A percentile compares a stretch with the other conserved stretches of the same genome.
Evolutionary conservation across 1,140 invertebrate genomes (phyloP).

Genomic region (Zaprionus tsacasi): DNA sequence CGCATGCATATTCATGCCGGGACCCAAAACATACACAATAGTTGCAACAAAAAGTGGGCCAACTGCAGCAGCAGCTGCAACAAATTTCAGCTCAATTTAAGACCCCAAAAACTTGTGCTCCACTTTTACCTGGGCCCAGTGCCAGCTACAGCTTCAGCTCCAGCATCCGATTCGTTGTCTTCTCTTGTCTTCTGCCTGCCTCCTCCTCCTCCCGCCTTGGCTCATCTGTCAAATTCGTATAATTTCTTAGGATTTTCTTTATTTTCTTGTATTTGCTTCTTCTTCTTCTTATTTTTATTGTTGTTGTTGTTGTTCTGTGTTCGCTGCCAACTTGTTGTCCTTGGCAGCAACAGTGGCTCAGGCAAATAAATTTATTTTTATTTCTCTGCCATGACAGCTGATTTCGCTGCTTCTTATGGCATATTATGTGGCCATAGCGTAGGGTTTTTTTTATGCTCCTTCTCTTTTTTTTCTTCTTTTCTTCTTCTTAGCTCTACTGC

Average conservation of each 20-base stretch:
- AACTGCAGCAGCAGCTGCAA: slow-evolving; percentile 54
- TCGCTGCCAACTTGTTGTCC: slow-evolving; percentile 68
- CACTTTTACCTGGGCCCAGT: slow-evolving; percentile 45
- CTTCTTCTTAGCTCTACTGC: neutral
- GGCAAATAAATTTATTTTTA: slow-evolving; percentile 80
- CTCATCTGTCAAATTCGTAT: slow-evolving; percentile 79
- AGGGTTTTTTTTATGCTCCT: slow-evolving; percentile 42
- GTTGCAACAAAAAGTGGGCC: slow-evolving; percentile 50
- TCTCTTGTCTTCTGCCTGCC: neutral
- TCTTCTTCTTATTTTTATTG: slow-evolving; percentile 8
- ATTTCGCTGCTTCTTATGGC: slow-evolving; percentile 50
- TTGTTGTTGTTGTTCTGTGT: slow-evolving; percentile 23
- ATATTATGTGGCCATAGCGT: slow-evolving; percentile 28
- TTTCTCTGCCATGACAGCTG: slow-evolving; percentile 74
- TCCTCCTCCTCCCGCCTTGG: slow-evolving; percentile 17
- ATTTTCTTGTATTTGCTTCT: slow-evolving; percentile 4
- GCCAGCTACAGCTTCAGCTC: slow-evolving; percentile 17
- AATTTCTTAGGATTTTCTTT: slow-evolving; percentile 57
- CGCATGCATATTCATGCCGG: slow-evolving; percentile 78
- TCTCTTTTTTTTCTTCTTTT: slow-evolving; percentile 15
- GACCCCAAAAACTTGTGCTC: slow-evolving; percentile 48
- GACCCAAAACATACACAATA: slow-evolving; percentile 22
- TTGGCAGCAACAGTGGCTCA: slow-evolving; percentile 45
- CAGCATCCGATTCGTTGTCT: slow-evolving; percentile 23
- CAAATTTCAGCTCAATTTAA: slow-evolving; percentile 76